Percentiles rank a stretch among this genome's conserved stretches.
These are phyloP conservation scores for Zophobas atratus DNA, from an alignment of 1,140 invertebrate genomes.

Conservation along the genomic window DNA sequence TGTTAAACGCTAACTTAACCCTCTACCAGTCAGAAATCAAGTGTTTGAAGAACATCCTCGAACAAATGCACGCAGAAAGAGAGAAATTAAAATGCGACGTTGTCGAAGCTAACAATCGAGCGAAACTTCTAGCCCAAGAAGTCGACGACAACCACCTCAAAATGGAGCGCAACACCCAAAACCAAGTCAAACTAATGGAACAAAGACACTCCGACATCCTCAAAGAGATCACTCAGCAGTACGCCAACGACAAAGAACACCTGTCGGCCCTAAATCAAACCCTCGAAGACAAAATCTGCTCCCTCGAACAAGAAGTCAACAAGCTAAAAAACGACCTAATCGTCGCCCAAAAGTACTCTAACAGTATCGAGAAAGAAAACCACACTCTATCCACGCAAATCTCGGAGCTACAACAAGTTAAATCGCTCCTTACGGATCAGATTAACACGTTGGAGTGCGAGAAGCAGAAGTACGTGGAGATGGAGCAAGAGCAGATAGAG, in stretches of 20 bases:
- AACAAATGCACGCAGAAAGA: slow-evolving; percentile 79
- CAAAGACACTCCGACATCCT: slow-evolving; percentile 82
- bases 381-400: slow-evolving; percentile 74
- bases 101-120: slow-evolving; percentile 85
- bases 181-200: slow-evolving; percentile 80
- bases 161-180: slow-evolving; percentile 81
- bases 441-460: slow-evolving; percentile 62
- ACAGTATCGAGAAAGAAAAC: slow-evolving; percentile 78
- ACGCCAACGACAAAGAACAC: slow-evolving; percentile 80
- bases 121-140: slow-evolving; percentile 86
- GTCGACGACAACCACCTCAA: slow-evolving; percentile 90
- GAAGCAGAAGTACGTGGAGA: slow-evolving; percentile 65
- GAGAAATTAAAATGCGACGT: slow-evolving; percentile 85
- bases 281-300: slow-evolving; percentile 73
- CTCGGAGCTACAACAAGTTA: slow-evolving; percentile 63
- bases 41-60: slow-evolving; percentile 73
- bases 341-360: slow-evolving; percentile 73
- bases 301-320: slow-evolving; percentile 72
- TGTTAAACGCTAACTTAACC: slow-evolving; percentile 73
- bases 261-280: slow-evolving; percentile 71
- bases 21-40: slow-evolving; percentile 75
- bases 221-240: slow-evolving; percentile 78
- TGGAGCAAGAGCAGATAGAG: slow-evolving; percentile 66
- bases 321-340: slow-evolving; percentile 71
- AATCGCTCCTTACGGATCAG: slow-evolving; percentile 59